phyloP scores from a whole-genome alignment of 1,140 invertebrate genomes.

The Aphidius gifuensis region DNA sequence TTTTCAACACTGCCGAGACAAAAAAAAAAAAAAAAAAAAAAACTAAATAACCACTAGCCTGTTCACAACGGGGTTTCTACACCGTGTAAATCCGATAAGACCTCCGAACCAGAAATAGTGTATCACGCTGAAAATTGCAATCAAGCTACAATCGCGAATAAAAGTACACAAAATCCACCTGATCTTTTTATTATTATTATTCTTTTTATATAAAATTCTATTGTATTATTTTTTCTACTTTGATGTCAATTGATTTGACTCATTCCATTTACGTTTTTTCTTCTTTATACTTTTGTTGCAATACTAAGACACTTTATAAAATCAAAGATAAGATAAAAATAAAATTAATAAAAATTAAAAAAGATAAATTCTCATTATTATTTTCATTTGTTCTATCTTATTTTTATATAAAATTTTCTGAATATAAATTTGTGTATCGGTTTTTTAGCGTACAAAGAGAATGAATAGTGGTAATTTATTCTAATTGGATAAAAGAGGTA shows the following conservation, averaged over 20 bases:
- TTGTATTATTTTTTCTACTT: too few relatives aligned
- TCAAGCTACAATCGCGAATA: slow-evolving; percentile 38
- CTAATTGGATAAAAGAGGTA: slow-evolving; percentile 47
- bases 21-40: neutral
- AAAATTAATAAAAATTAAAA: neutral
- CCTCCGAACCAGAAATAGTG: slow-evolving; percentile 20
- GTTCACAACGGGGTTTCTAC: slow-evolving; percentile 16
- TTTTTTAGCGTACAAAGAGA: slow-evolving; percentile 17
- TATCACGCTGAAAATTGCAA: slow-evolving; percentile 42
- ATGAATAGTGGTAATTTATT: slow-evolving; percentile 43
- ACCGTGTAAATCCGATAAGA: slow-evolving; percentile 45
- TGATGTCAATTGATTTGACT: too few relatives aligned
- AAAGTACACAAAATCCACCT: slow-evolving; percentile 16
- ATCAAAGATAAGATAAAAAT: neutral
- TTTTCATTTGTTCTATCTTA: too few relatives aligned
- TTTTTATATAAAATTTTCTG: too few relatives aligned
- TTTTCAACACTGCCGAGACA: too few relatives aligned
- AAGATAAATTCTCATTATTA: too few relatives aligned
- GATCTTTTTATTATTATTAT: neutral
- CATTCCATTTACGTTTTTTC: neutral
- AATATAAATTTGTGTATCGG: neutral
- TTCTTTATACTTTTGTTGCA: neutral
- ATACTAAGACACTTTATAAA: neutral
- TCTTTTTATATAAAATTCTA: too few relatives aligned
- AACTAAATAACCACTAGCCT: too few relatives aligned